These are phyloP conservation scores for Crocodylus rhombifer DNA, from an alignment of 2,797 vertebrate genomes.

Conservation along the genomic window DNA sequence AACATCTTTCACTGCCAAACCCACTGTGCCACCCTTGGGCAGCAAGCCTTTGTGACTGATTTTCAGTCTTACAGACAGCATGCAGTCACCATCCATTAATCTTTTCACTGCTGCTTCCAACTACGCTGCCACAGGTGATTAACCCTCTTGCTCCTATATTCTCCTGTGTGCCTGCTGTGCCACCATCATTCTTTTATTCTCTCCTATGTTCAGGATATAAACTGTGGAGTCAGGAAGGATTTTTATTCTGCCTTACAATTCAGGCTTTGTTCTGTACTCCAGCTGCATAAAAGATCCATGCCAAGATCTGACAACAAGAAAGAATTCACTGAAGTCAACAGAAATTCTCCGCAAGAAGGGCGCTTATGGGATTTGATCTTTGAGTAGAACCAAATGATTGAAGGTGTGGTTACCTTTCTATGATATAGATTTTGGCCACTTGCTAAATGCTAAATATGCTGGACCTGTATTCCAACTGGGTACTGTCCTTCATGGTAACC, in stretches of 20 bases:
- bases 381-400: rapidly evolving
- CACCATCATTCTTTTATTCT: background rate
- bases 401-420: background rate
- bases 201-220: rapidly evolving
- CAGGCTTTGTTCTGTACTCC: background rate
- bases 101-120: background rate
- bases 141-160: background rate
- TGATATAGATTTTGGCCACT: background rate
- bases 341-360: constrained; percentile 12
- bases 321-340: background rate
- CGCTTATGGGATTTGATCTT: background rate
- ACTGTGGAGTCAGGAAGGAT: background rate
- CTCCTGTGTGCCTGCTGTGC: background rate
- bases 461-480: constrained; percentile 13
- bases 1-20: background rate
- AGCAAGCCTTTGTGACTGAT: background rate
- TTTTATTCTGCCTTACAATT: background rate
- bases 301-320: background rate
- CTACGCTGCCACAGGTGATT: rapidly evolving
- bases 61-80: background rate
- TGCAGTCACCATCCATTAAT: background rate
- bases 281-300: background rate
- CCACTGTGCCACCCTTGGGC: background rate
- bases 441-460: background rate
- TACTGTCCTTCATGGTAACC: background rate